Conservation (phyloP, 2,888 invertebrate species). For the Stenichneumon culpator region DNA sequence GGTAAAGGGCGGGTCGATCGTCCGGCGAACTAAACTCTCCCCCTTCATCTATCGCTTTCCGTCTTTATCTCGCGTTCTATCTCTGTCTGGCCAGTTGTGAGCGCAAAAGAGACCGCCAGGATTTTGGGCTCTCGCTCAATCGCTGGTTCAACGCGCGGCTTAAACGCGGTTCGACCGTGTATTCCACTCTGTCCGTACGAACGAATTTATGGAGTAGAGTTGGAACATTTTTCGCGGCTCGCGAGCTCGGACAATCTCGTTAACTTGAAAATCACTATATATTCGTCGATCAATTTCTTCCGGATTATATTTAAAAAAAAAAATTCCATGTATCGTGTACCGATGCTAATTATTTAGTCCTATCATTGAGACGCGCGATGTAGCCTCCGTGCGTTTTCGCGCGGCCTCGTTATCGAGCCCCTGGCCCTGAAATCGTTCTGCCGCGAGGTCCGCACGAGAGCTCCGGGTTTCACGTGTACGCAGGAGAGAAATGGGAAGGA, state of each 20-base stretch:
- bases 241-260: conserved; percentile 32
- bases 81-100: conserved; percentile 60
- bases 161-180: conserved; percentile 51
- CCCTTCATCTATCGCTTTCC: neutral
- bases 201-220: conserved; percentile 65
- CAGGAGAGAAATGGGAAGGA: conserved; percentile 29
- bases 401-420: conserved; percentile 45
- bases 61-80: conserved; percentile 26
- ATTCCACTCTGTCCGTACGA: conserved; percentile 52
- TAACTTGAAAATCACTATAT: conserved; percentile 36
- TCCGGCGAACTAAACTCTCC: conserved; percentile 49
- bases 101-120: conserved; percentile 60
- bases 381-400: conserved; percentile 17
- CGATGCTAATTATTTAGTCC: neutral
- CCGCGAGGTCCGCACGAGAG: conserved; percentile 29
- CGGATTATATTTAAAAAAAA: conserved; percentile 17
- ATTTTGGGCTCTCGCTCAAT: conserved; percentile 53
- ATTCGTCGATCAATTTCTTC: conserved; percentile 29
- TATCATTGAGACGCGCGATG: neutral
- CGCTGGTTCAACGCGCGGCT: conserved; percentile 58
- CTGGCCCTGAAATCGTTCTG: conserved; percentile 38
- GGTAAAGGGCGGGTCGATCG: conserved; percentile 48
- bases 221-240: conserved; percentile 54
- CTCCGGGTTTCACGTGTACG: conserved; percentile 5
- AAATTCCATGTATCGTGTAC: neutral